Percentiles rank a stretch among this genome's conserved stretches.
Evolutionary conservation across 1,140 invertebrate species (phyloP).

Genomic region (Aphelinus certus): DNA sequence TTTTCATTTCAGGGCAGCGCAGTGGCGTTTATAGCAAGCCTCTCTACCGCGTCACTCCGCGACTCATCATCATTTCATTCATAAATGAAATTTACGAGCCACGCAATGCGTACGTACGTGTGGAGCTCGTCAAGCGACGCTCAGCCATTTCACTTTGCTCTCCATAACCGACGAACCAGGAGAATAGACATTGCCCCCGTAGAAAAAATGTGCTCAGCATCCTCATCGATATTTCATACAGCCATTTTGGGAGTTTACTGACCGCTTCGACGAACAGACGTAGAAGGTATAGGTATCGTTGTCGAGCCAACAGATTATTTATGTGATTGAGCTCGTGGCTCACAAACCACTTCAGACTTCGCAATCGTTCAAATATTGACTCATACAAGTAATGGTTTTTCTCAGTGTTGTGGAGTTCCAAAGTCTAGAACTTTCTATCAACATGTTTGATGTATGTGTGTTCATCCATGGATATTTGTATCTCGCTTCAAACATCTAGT

Average conservation of each 20-base stretch:
- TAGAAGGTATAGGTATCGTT: not conserved
- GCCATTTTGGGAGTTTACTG: not conserved
- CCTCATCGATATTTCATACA: not conserved
- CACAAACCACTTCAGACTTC: not conserved
- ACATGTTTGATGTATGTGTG: not conserved
- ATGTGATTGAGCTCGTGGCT: not conserved
- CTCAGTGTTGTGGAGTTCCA: not conserved
- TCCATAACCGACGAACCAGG: too few relatives aligned
- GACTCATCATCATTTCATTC: not conserved
- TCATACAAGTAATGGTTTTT: too few relatives aligned
- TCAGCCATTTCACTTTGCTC: not conserved
- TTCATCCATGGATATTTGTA: not conserved
- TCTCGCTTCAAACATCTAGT: not conserved
- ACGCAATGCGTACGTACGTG: not conserved
- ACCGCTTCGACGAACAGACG: not conserved
- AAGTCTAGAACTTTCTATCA: not conserved
- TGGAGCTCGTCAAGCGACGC: not conserved
- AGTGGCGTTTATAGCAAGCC: too few relatives aligned
- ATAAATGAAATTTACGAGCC: conserved; percentile 23
- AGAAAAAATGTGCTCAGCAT: conserved; percentile 3
- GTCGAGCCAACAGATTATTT: conserved; percentile 18
- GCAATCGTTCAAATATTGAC: not conserved
- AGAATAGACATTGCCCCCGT: not conserved
- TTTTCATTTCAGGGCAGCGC: not conserved
- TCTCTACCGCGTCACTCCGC: not conserved